phyloP scores from a whole-genome alignment of 2,888 invertebrate genomes.

The Asteroscopus sphinx region DNA sequence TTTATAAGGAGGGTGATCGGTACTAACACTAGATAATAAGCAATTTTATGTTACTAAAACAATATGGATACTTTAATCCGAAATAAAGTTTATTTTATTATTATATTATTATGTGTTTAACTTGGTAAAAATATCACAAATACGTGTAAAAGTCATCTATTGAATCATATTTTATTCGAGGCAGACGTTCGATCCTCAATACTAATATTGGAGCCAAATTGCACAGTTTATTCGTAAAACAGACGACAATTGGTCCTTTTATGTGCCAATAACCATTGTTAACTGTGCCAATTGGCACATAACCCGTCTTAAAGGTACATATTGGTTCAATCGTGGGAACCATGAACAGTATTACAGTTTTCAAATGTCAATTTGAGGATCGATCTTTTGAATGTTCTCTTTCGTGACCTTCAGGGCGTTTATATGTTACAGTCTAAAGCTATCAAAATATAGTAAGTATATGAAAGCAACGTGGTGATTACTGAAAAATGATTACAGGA shows the following conservation, averaged over 20 bases:
- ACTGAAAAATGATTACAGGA: no score
- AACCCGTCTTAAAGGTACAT: conserved; percentile 45
- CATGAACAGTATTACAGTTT: conserved; percentile 17
- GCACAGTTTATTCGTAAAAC: conserved; percentile 61
- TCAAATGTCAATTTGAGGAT: conserved; percentile 12
- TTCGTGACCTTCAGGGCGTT: no score
- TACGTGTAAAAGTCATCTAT: not conserved
- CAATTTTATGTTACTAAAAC: no score
- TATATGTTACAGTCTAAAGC: no score
- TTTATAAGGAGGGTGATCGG: no score
- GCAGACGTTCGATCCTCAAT: conserved; percentile 12
- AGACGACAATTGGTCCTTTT: conserved; percentile 60
- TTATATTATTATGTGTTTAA: no score
- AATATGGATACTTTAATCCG: no score
- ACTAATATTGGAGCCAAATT: conserved; percentile 60
- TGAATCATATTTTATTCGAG: conserved; percentile 9
- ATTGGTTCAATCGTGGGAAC: conserved; percentile 34
- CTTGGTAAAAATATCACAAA: no score
- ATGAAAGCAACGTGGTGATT: no score
- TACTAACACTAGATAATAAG: no score
- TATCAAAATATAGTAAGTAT: no score
- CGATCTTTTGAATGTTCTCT: conserved; percentile 1
- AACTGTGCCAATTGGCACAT: conserved; percentile 61
- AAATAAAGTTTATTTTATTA: no score
- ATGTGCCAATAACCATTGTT: conserved; percentile 64